Conservation (phyloP, 1,140 invertebrate genomes). For the Leptopilina clavipes region DNA sequence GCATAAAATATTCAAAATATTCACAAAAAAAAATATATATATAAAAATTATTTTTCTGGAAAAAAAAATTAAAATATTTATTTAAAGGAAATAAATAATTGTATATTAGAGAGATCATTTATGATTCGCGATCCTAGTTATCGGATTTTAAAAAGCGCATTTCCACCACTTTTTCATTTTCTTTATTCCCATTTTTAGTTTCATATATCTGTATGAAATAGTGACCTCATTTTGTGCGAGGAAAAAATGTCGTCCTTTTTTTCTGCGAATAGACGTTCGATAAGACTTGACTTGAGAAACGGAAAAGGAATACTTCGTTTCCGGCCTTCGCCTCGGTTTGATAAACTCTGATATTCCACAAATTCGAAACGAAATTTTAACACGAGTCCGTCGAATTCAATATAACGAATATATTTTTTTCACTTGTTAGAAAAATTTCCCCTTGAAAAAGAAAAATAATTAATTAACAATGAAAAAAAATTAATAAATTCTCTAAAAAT, state of each 20-base stretch:
- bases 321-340: conserved; percentile 11
- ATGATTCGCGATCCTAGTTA: too few species aligned
- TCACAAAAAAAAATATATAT: too few species aligned
- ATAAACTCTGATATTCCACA: conserved; percentile 1
- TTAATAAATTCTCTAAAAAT: too few species aligned
- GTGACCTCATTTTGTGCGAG: background rate
- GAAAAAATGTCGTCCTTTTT: background rate
- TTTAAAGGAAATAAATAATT: too few species aligned
- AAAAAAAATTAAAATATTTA: too few species aligned
- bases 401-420: too few species aligned
- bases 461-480: background rate
- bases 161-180: too few species aligned
- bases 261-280: background rate
- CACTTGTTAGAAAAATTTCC: background rate
- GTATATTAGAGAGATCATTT: too few species aligned
- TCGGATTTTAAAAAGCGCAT: too few species aligned
- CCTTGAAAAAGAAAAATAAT: background rate
- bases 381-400: background rate
- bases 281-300: background rate
- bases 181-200: background rate
- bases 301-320: conserved; percentile 26
- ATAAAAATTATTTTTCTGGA: too few species aligned
- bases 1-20: too few species aligned
- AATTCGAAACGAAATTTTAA: background rate
- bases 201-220: background rate